Evolutionary conservation across 1,140 invertebrate species (phyloP).

Genomic region (Lepidotrigona ventralis): DNA sequence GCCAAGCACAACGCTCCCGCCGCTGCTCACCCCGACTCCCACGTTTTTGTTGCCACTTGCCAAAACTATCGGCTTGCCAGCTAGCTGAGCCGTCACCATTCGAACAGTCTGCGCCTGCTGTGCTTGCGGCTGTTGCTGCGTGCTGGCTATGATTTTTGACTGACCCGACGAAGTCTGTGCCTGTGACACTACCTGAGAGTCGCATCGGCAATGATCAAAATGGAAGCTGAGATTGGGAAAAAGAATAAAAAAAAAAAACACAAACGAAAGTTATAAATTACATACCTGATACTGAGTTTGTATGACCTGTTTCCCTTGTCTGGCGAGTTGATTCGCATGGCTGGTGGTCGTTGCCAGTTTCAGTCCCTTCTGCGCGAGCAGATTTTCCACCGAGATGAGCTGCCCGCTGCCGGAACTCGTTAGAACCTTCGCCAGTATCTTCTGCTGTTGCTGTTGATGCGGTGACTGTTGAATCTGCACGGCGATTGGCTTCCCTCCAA

Average conservation of each 20-base stretch:
- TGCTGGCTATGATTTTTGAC: conserved; percentile 76
- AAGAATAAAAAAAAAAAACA: background rate
- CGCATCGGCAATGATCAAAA: background rate
- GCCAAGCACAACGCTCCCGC: conserved; percentile 71
- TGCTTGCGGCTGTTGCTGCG: conserved; percentile 66
- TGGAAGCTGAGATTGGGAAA: background rate
- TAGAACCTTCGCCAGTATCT: conserved; percentile 82
- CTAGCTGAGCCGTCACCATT: conserved; percentile 83
- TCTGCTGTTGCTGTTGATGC: conserved; percentile 75
- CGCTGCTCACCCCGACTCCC: conserved; percentile 69
- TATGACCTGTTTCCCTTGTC: conserved; percentile 77
- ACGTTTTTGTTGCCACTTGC: conserved; percentile 81
- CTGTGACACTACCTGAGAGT: conserved; percentile 74
- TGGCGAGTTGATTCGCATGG: conserved; percentile 73
- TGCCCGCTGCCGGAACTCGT: conserved; percentile 82
- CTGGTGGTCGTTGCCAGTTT: conserved; percentile 73
- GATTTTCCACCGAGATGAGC: conserved; percentile 85
- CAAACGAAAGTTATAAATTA: no score
- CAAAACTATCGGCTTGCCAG: conserved; percentile 84
- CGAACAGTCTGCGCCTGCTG: conserved; percentile 76
- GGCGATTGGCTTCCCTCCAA: conserved; percentile 78
- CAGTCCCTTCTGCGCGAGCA: conserved; percentile 83
- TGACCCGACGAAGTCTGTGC: conserved; percentile 72
- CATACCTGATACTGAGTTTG: conserved; percentile 77
- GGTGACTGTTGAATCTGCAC: conserved; percentile 78